phyloP scores from a whole-genome alignment of 2,797 vertebrate genomes.

The Microctenopoma steveboyesi region DNA sequence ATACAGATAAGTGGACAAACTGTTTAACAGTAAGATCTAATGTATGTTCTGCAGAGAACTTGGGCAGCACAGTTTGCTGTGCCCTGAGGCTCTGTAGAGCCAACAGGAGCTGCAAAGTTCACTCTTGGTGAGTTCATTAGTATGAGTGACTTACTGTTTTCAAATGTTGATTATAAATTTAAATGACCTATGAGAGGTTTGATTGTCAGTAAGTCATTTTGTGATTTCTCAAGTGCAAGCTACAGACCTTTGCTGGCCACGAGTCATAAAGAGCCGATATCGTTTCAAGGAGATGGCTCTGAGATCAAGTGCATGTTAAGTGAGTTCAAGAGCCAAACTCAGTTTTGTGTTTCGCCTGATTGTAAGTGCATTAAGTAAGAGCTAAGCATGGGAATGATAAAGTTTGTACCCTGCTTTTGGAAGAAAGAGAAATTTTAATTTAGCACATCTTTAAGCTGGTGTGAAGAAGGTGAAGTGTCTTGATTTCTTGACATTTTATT shows the following conservation, averaged over 20 bases:
- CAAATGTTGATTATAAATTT: not conserved
- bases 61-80: too few relatives aligned
- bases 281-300: not conserved
- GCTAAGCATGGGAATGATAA: not conserved
- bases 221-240: too few relatives aligned
- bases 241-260: not conserved
- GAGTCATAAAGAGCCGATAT: not conserved
- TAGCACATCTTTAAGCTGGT: not conserved
- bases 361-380: not conserved
- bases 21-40: too few relatives aligned
- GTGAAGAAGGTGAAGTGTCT: conserved; percentile 7
- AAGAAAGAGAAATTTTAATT: not conserved
- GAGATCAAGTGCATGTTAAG: not conserved
- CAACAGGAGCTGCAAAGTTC: conserved; percentile 12
- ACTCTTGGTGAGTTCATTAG: conserved; percentile 2
- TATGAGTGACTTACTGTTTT: not conserved
- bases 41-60: too few relatives aligned
- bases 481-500: conserved; percentile 22
- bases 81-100: not conserved
- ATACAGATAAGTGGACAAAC: too few relatives aligned
- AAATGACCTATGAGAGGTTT: not conserved
- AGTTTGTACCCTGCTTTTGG: not conserved
- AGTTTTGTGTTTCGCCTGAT: not conserved
- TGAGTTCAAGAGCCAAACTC: too few relatives aligned
- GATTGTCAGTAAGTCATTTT: not conserved